Evolutionary conservation across 2,113 vertebrate species (phyloP).

Genomic region (Casuarius casuarius): DNA sequence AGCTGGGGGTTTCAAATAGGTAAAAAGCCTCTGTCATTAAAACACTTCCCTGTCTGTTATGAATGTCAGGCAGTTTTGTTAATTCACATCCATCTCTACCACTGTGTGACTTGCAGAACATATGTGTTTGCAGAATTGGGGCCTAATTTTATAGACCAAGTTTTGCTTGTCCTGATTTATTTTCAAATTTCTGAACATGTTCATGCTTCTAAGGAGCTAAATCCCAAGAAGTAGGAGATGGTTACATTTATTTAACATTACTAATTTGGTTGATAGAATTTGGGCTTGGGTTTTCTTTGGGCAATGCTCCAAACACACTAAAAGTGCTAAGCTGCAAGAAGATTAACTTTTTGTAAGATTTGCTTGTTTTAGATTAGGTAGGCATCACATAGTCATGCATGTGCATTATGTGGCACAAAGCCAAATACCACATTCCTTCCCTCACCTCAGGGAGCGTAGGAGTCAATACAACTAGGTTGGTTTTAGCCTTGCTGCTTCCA

Average conservation of each 20-base stretch:
- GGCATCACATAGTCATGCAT: neutral
- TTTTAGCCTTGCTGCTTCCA: conserved; percentile 21
- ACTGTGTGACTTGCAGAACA: rapidly evolving
- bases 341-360: conserved; percentile 22
- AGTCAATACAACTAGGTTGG: neutral
- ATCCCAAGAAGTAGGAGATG: neutral
- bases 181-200: neutral
- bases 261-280: neutral
- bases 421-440: conserved; percentile 18
- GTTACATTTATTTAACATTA: neutral
- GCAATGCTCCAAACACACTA: neutral
- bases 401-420: neutral
- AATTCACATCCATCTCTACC: neutral
- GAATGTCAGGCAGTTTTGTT: neutral
- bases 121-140: neutral
- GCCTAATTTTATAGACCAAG: neutral
- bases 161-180: neutral
- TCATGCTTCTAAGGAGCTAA: neutral
- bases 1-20: neutral
- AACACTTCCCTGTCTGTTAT: neutral
- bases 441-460: neutral
- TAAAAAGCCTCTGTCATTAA: neutral
- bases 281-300: neutral
- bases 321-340: conserved; percentile 12
- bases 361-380: conserved; percentile 18